phyloP scores from a whole-genome alignment of 1,140 invertebrate species.

The Dinoponera quadriceps region DNA sequence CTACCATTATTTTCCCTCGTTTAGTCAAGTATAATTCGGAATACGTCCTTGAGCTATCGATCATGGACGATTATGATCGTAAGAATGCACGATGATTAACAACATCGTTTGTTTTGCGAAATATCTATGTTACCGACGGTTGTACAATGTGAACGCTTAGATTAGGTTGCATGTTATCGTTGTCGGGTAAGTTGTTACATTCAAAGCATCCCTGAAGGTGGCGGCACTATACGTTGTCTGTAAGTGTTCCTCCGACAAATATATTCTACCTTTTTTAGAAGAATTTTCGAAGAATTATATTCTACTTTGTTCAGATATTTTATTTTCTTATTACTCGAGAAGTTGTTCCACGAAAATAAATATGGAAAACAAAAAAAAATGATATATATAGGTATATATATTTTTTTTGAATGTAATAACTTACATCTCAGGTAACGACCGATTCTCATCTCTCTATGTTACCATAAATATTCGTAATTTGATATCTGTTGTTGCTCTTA shows the following conservation, averaged over 20 bases:
- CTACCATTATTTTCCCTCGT: not conserved
- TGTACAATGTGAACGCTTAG: no score
- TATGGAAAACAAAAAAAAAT: not conserved
- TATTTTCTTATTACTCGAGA: not conserved
- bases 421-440: no score
- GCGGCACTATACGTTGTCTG: no score
- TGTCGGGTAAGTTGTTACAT: no score
- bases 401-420: not conserved
- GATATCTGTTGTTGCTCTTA: slow-evolving; percentile 65
- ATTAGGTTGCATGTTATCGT: no score
- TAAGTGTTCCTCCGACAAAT: no score
- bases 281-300: not conserved
- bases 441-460: no score
- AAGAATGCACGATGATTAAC: not conserved
- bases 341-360: not conserved
- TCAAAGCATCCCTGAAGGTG: no score
- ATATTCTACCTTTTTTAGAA: no score
- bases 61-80: slow-evolving; percentile 8
- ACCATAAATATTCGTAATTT: slow-evolving; percentile 12
- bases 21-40: not conserved
- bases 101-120: no score
- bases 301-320: not conserved
- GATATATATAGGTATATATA: not conserved
- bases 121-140: no score
- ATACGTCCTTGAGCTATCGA: slow-evolving; percentile 11